Evolutionary conservation across 2,888 invertebrate species (phyloP).

Genomic region (Drepanosiphum platanoidis): DNA sequence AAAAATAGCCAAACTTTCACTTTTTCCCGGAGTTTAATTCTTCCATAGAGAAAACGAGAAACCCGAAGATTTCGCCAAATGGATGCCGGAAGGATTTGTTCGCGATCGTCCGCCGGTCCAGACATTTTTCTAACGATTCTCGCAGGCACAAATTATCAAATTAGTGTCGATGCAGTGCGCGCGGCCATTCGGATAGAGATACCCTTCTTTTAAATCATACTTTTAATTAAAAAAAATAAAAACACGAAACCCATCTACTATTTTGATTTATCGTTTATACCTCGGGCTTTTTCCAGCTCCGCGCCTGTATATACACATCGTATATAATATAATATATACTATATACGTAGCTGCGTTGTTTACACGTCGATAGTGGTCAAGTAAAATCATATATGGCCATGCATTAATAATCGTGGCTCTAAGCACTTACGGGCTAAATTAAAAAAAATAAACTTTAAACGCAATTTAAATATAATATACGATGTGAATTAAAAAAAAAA

Average conservation of each 20-base stretch:
- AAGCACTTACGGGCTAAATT: constrained; percentile 40
- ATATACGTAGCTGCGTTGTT: not conserved
- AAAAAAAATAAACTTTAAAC: constrained; percentile 35
- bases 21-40: not conserved
- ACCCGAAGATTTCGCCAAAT: constrained; percentile 25
- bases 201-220: not conserved
- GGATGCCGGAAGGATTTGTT: constrained; percentile 22
- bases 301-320: not conserved
- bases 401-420: constrained; percentile 49
- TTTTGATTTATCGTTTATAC: constrained; percentile 50
- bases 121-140: not conserved
- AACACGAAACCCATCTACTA: constrained; percentile 15
- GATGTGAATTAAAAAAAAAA: constrained; percentile 41
- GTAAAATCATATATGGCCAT: constrained; percentile 9
- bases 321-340: not conserved
- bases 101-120: too few species aligned
- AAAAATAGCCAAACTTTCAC: not conserved
- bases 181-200: not conserved
- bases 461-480: constrained; percentile 40
- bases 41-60: not conserved
- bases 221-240: constrained; percentile 41
- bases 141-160: not conserved
- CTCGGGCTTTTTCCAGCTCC: not conserved
- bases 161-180: not conserved
- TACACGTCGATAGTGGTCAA: constrained; percentile 31